These are phyloP conservation scores for Darevskia mixta DNA, from an alignment of 2,797 vertebrate species.

Conservation along the genomic window DNA sequence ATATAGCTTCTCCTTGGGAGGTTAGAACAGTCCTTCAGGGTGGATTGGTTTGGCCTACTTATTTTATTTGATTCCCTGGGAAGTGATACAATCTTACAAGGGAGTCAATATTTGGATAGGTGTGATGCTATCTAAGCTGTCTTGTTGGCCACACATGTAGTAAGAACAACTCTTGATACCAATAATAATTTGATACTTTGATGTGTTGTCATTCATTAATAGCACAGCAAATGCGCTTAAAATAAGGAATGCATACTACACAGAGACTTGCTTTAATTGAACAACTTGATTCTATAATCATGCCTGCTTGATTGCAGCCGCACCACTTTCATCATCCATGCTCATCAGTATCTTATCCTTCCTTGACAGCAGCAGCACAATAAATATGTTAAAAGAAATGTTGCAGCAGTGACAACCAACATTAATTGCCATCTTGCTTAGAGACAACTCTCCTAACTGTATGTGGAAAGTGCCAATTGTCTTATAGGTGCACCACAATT, in stretches of 20 bases:
- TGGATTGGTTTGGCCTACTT: neutral
- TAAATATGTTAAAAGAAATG: neutral
- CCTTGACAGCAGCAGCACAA: neutral
- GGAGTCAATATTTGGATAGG: neutral
- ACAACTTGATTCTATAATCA: neutral
- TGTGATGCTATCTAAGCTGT: neutral
- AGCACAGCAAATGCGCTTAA: neutral
- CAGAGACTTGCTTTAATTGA: neutral
- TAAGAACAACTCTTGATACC: neutral
- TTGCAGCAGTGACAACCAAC: neutral
- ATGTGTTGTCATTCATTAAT: neutral
- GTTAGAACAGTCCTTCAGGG: neutral
- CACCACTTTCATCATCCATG: neutral
- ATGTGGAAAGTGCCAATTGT: neutral
- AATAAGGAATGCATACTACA: neutral
- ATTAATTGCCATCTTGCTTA: neutral
- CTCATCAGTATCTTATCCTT: neutral
- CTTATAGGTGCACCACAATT: neutral
- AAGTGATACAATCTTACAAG: neutral
- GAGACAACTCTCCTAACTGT: neutral
- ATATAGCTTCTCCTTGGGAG: constrained; percentile 2
- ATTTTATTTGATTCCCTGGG: neutral
- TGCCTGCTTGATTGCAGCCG: neutral
- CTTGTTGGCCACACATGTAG: neutral
- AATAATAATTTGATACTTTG: neutral